Base-by-base conservation (phyloP, 2,888 invertebrate species). In the Kuschelorhynchus macadamiae region DNA sequence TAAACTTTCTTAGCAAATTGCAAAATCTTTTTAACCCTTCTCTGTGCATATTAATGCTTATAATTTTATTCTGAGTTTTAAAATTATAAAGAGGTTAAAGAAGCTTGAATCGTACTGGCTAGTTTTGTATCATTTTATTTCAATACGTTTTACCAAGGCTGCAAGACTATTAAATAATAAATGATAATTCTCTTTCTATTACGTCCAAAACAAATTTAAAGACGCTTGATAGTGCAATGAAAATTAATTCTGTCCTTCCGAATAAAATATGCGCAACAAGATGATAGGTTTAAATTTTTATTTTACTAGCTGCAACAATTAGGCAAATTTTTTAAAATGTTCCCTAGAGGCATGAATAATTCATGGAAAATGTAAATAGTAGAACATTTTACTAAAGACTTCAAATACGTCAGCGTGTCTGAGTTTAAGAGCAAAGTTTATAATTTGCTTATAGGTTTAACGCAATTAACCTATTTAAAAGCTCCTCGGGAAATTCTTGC, bases 381-480 rank as follows among this genome's bases (percentile, higher is more conserved):
- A 32, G 30, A 32, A 57, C 41, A 65, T 65, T 65, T 52, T 17
- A 36, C 41, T 64, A 47, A 47, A 46, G 33, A 64, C 44, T 49
- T 21, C 32, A 33, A 49, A 46, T 41, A 53, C 56, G 57, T 57
- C 64, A 50, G 50, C 39, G 32, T 56, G 32, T 57, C 57, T 50
- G 18, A 64, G 56, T 53, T 46, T 33, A 50, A 39, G 56, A 33
- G 46, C 41, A 65, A 65, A 65, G 57, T 65, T 65, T 57, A 57
- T 56, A 65, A 65, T 57, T 65, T 44, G 21, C 65, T 57, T 65
- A n/a, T n/a, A 44, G 41, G 41, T 14, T 39, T 57, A 65, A 57
- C 44, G 32, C 33, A 12, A 36, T 57, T 65, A 65, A 65, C 65
- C 65, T 50, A 41, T 44, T 65, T 50, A 57, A 56, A 14, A 41